Evolutionary conservation across 2,113 vertebrate genomes (phyloP).

Genomic region (Anarhynchus alexandrinus): DNA sequence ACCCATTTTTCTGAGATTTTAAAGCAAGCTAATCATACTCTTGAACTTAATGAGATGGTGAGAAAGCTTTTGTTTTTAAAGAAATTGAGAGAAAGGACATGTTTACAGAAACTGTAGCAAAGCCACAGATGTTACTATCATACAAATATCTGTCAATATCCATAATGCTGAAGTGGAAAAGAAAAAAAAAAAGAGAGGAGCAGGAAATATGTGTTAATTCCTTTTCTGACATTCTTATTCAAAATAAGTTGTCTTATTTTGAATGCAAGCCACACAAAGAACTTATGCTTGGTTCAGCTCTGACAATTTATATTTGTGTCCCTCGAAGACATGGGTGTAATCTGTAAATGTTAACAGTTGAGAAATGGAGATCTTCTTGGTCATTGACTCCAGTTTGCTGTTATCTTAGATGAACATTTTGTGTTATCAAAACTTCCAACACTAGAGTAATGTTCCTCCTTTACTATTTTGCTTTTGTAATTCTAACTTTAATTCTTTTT

Average conservation of each 20-base stretch:
- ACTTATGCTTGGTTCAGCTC: neutral
- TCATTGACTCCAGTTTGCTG: neutral
- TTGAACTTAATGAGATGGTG: neutral
- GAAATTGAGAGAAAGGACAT: neutral
- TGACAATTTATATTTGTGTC: neutral
- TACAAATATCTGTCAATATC: neutral
- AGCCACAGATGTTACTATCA: neutral
- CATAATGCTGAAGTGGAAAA: neutral
- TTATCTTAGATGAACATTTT: neutral
- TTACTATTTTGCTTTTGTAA: neutral
- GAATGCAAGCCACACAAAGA: neutral
- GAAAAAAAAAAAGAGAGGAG: neutral
- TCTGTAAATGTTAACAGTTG: neutral
- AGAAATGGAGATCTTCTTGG: neutral
- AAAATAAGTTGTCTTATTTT: conserved; percentile 7
- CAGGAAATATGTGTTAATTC: neutral
- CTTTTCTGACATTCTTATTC: neutral
- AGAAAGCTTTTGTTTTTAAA: neutral
- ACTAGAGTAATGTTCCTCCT: neutral
- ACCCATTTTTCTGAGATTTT: neutral
- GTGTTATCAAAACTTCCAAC: neutral
- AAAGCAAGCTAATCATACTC: neutral
- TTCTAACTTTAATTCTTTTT: neutral
- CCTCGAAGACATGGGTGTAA: neutral
- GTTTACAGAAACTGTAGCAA: neutral